These are phyloP conservation scores for Coregonus sp. DNA, from an alignment of 2,797 vertebrate species.

Conservation along the genomic window DNA sequence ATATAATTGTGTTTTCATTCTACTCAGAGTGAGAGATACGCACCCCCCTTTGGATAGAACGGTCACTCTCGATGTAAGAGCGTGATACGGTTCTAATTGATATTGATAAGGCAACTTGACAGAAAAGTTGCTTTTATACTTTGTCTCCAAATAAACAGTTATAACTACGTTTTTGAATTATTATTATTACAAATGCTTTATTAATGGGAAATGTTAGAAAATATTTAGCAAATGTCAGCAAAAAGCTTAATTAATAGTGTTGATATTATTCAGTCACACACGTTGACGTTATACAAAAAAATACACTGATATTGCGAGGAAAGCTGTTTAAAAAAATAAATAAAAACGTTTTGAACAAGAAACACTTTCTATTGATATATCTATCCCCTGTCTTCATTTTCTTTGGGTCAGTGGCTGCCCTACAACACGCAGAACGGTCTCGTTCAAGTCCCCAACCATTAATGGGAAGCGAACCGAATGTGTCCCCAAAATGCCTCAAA, in stretches of 20 bases:
- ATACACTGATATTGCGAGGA: too few relatives aligned
- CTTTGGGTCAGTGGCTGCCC: not conserved
- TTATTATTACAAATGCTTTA: not conserved
- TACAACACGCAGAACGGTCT: not conserved
- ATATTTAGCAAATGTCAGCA: too few relatives aligned
- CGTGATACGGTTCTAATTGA: not conserved
- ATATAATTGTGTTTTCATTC: not conserved
- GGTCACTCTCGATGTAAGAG: not conserved
- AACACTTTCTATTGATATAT: not conserved
- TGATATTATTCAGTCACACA: too few relatives aligned
- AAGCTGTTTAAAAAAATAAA: not conserved
- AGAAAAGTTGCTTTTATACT: not conserved
- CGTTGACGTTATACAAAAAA: too few relatives aligned
- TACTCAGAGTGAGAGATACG: not conserved
- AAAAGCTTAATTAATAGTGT: too few relatives aligned
- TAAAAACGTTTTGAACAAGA: too few relatives aligned
- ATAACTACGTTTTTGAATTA: not conserved
- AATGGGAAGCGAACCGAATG: not conserved
- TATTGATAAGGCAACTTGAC: not conserved
- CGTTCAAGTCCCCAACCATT: not conserved
- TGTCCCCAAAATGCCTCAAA: not conserved
- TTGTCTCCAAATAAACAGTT: not conserved
- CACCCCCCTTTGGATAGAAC: not conserved
- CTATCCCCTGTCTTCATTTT: not conserved
- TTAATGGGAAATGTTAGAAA: not conserved